Percentiles rank a stretch among this genome's conserved stretches.
phyloP scores from a whole-genome alignment of 2,797 vertebrate genomes.

The Rhabdomys pumilio region DNA sequence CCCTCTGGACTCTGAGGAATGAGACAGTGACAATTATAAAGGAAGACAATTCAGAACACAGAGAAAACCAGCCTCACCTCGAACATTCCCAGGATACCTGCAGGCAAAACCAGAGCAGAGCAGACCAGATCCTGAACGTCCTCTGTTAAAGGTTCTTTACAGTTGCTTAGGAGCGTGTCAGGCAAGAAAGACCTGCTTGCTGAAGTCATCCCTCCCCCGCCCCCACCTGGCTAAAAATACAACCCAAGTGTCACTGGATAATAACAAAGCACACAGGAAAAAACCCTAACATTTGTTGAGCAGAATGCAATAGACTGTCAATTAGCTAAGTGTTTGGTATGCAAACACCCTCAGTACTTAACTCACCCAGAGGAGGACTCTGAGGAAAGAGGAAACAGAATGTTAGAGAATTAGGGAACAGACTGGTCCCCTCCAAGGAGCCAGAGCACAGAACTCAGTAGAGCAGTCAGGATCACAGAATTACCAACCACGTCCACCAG shows the following conservation, averaged over 20 bases:
- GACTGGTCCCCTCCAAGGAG: neutral
- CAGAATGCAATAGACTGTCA: constrained; percentile 79
- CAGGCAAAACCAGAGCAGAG: constrained; percentile 57
- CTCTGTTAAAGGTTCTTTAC: constrained; percentile 26
- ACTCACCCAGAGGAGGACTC: constrained; percentile 9
- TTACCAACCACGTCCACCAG: constrained; percentile 36
- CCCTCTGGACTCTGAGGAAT: neutral
- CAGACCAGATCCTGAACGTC: constrained; percentile 20
- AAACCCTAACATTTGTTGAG: constrained; percentile 72
- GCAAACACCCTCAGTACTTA: constrained; percentile 64
- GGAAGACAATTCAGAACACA: neutral
- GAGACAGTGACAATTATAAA: constrained; percentile 19
- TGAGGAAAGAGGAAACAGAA: neutral
- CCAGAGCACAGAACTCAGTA: neutral
- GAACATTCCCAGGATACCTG: constrained; percentile 13
- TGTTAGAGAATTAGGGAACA: constrained; percentile 14
- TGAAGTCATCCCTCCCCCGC: neutral
- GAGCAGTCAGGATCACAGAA: neutral
- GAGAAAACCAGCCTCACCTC: neutral
- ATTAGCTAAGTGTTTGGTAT: constrained; percentile 71
- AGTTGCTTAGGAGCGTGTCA: neutral
- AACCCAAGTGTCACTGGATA: constrained; percentile 60
- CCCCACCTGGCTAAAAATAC: constrained; percentile 76
- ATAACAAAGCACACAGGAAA: constrained; percentile 37
- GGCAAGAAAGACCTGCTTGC: constrained; percentile 62